Evolutionary conservation across 2,888 invertebrate genomes (phyloP).

Genomic region (Pollenia amentaria): DNA sequence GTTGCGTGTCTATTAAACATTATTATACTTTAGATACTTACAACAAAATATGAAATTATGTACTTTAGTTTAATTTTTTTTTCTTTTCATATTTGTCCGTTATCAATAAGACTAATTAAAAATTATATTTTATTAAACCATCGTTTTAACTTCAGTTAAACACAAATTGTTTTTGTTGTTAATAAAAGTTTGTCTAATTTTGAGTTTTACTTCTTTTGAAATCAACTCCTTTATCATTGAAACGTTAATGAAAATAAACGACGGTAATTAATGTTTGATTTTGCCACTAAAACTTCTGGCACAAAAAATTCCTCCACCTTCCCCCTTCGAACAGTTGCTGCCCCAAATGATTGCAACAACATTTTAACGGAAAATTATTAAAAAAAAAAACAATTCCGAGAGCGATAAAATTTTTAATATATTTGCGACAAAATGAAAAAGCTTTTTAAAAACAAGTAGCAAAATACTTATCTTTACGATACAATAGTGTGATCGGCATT

Average conservation of each 20-base stretch:
- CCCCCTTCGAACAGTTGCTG: background rate
- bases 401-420: slow-evolving; percentile 28
- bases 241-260: slow-evolving; percentile 52
- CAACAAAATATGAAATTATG: slow-evolving; percentile 67
- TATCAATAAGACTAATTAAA: slow-evolving; percentile 68
- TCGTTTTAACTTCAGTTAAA: background rate
- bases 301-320: slow-evolving; percentile 11
- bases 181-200: background rate
- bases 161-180: background rate
- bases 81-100: slow-evolving; percentile 24
- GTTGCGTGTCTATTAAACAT: slow-evolving; percentile 69
- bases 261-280: slow-evolving; percentile 17
- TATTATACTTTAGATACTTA: slow-evolving; percentile 36
- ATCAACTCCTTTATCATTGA: background rate
- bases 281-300: background rate
- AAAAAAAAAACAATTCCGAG: slow-evolving; percentile 34
- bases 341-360: slow-evolving; percentile 31
- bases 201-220: background rate
- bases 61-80: slow-evolving; percentile 45
- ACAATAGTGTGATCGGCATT: background rate
- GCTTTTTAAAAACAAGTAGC: background rate
- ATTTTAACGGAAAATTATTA: slow-evolving; percentile 45
- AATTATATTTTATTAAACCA: slow-evolving; percentile 64
- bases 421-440: background rate
- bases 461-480: no score